Base-by-base conservation (phyloP, 2,113 vertebrate species). In the Phodopus roborovskii region DNA sequence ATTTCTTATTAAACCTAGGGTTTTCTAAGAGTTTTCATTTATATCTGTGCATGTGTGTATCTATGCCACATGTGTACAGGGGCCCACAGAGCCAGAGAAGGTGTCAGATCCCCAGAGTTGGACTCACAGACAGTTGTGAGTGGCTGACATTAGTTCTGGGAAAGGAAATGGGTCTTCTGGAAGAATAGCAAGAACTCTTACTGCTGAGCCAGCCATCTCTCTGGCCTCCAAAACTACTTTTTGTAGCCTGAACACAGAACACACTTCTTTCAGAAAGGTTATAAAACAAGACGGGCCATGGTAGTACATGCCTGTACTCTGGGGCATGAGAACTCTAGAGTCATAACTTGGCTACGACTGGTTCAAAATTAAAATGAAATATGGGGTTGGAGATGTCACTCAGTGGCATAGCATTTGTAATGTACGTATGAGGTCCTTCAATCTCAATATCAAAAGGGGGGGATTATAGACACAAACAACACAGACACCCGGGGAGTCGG, bases 401-500 rank as follows among this genome's bases (percentile, higher is more conserved):
- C 11, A n/a, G 33, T 33, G 24, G 86, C 19, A 88, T 5, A 30
- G 50, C 86, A 74, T 42, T 58, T 74, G 24, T 70, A 33, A 7
- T 42, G 50, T 56, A 39, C 42, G 24, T 17, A 74, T 36, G 5
- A 70, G 30, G 16, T 7, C 26, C 70, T 60, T 89, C 19, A 68
- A 20, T 48, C 8, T 17, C 30, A 12, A 17, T 22, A 50, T 42
- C 60, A 74, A 17, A 33, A 53, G 20, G 28, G 28, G 26, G 50
- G 53, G 26, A 0, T 93, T 62, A 28, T 7, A 17, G 20, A 86
- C 45, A 83, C 33, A 94, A 60, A 4, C 0, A 9, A 9, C 75
- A 36, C 2, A 16, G 60, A 42, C 0, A 73, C 56, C 0, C 7
- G 20, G 1, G 33, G n/a, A 58, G 92, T 8, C 56, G 39, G 7